Percentiles rank a stretch among this genome's conserved stretches.
Conservation (phyloP, 2,113 vertebrate species). For the Falco punctatus region DNA sequence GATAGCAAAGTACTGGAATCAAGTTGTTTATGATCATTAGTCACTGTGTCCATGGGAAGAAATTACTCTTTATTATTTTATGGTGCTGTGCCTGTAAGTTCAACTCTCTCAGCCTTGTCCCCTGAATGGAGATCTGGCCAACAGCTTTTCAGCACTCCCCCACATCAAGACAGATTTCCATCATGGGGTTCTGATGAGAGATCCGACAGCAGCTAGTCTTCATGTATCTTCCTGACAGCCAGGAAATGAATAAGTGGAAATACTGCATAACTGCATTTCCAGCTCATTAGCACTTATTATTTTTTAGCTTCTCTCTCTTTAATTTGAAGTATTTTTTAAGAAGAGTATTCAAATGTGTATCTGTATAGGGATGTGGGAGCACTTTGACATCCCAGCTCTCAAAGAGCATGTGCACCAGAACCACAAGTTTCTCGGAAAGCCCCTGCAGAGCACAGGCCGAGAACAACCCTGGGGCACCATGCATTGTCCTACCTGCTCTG, state of each 20-base stretch:
- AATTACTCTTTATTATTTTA: neutral
- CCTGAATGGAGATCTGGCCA: neutral
- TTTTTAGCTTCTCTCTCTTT: neutral
- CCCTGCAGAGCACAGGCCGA: neutral
- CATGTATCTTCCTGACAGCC: neutral
- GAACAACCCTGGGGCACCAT: neutral
- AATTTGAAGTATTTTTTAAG: neutral
- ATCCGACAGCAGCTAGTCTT: neutral
- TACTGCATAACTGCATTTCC: neutral
- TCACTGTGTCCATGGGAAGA: neutral
- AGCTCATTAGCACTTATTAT: neutral
- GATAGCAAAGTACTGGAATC: neutral
- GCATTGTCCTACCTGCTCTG: fast-evolving
- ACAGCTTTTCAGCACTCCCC: neutral
- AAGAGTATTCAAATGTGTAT: neutral
- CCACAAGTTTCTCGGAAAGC: neutral
- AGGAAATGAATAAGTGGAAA: neutral
- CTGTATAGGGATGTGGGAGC: neutral
- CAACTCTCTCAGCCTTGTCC: neutral
- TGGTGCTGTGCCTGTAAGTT: neutral
- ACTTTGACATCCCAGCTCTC: neutral
- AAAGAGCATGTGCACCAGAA: neutral
- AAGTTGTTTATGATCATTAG: neutral
- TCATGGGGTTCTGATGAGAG: neutral
- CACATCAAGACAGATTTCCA: neutral